phyloP scores from a whole-genome alignment of 2,888 invertebrate genomes.

The Himalopsyche japonica region DNA sequence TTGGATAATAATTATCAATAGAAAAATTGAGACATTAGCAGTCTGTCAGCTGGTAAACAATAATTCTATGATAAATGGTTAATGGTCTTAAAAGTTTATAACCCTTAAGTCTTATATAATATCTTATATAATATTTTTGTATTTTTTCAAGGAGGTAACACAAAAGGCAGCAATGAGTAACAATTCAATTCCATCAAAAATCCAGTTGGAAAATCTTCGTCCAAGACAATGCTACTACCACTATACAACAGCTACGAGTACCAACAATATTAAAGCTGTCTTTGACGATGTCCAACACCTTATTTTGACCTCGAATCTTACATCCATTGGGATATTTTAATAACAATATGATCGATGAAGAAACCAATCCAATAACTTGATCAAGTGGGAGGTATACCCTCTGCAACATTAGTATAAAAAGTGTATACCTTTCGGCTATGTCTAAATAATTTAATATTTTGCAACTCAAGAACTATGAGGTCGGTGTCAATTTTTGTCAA shows the following conservation, averaged over 20 bases:
- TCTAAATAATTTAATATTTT: no score
- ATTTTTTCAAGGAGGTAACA: slow-evolving; percentile 58
- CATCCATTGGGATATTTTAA: slow-evolving; percentile 36
- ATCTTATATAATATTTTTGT: not conserved
- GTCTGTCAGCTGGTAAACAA: no score
- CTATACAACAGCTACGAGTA: slow-evolving; percentile 76
- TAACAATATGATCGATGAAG: not conserved
- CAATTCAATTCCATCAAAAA: slow-evolving; percentile 46
- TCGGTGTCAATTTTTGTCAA: no score
- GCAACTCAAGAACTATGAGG: no score
- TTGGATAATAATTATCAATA: no score
- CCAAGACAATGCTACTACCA: slow-evolving; percentile 71
- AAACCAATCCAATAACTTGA: not conserved
- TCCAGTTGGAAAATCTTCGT: slow-evolving; percentile 48
- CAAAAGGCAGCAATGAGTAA: slow-evolving; percentile 50
- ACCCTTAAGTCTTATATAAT: no score
- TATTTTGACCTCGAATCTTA: slow-evolving; percentile 60
- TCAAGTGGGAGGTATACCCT: no score
- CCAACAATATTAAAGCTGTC: slow-evolving; percentile 71
- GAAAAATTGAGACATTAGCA: no score
- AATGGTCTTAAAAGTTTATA: no score
- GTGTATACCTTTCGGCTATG: no score
- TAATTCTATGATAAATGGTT: no score
- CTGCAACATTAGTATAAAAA: no score
- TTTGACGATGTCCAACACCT: slow-evolving; percentile 75